Conservation (phyloP, 1,140 invertebrate species). For the Phortica variegata region DNA sequence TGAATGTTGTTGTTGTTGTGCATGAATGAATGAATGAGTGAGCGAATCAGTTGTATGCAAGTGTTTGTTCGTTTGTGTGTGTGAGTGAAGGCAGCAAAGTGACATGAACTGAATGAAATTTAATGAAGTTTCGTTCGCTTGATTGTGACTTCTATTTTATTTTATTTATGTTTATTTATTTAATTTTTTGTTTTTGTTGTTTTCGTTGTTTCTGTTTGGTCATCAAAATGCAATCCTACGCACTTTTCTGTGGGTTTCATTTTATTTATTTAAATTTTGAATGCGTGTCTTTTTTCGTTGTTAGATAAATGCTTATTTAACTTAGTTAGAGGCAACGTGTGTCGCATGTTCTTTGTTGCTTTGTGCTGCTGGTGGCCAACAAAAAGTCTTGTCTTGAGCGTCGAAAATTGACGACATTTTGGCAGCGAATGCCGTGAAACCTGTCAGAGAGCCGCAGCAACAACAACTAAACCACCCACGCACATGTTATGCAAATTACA, state of each 20-base stretch:
- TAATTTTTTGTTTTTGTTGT: conserved; percentile 19
- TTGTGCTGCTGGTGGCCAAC: conserved; percentile 14
- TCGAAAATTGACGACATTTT: too few relatives aligned
- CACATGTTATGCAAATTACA: background rate
- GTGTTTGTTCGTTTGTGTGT: too few relatives aligned
- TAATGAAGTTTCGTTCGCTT: conserved; percentile 27
- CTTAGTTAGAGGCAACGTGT: too few relatives aligned
- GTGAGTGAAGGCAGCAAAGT: too few relatives aligned
- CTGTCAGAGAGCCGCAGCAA: background rate
- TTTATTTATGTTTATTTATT: conserved; percentile 14
- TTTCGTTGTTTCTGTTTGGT: conserved; percentile 15
- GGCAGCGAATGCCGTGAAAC: too few relatives aligned
- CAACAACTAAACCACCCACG: background rate
- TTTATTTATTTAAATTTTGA: conserved; percentile 30
- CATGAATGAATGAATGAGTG: too few relatives aligned
- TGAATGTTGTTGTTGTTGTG: too few relatives aligned
- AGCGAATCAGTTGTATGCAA: too few relatives aligned
- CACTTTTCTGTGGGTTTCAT: conserved; percentile 34
- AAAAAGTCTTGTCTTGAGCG: background rate
- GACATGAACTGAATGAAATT: conserved; percentile 29
- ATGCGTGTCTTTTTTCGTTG: conserved; percentile 6
- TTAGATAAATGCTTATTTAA: conserved; percentile 23
- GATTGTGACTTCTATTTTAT: background rate
- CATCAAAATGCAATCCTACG: conserved; percentile 50
- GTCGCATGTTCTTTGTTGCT: conserved; percentile 49